Percentiles rank a stretch among this genome's conserved stretches.
These are phyloP conservation scores for Poeciliopsis turneri DNA, from an alignment of 2,797 vertebrate genomes.

Conservation along the genomic window DNA sequence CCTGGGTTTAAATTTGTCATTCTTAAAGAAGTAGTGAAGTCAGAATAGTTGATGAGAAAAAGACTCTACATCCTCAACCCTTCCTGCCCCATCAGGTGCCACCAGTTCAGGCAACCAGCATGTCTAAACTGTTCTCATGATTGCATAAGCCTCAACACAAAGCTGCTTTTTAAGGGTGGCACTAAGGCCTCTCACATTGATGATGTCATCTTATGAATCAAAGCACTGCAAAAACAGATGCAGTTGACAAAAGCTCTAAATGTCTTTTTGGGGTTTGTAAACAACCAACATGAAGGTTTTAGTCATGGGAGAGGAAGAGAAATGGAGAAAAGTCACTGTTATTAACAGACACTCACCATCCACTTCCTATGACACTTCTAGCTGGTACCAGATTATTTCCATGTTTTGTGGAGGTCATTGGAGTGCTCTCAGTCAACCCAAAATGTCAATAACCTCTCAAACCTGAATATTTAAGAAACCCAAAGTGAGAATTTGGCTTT, in stretches of 20 bases:
- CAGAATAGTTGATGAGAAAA: slow-evolving; percentile 20
- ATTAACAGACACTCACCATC: not conserved
- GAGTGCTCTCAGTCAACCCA: not conserved
- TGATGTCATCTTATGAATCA: not conserved
- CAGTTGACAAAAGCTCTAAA: not conserved
- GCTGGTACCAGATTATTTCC: not conserved
- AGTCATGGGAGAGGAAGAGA: not conserved
- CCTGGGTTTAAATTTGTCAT: slow-evolving; percentile 52
- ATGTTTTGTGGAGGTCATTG: not conserved
- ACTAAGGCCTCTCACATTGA: not conserved
- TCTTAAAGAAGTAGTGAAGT: slow-evolving; percentile 36
- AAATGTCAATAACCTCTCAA: no score
- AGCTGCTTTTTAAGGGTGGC: no score
- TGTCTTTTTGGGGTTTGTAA: not conserved
- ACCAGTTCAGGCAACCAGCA: not conserved
- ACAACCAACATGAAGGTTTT: not conserved
- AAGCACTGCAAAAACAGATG: not conserved
- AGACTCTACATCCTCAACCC: slow-evolving; percentile 8
- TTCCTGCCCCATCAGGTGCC: not conserved
- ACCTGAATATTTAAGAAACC: no score
- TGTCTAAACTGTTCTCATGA: not conserved
- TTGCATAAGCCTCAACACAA: not conserved
- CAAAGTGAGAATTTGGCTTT: no score
- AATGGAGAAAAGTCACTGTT: not conserved
- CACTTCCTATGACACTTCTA: not conserved